Evolutionary conservation across 2,888 invertebrate genomes (phyloP).

Genomic region (Drosophila lutescens): DNA sequence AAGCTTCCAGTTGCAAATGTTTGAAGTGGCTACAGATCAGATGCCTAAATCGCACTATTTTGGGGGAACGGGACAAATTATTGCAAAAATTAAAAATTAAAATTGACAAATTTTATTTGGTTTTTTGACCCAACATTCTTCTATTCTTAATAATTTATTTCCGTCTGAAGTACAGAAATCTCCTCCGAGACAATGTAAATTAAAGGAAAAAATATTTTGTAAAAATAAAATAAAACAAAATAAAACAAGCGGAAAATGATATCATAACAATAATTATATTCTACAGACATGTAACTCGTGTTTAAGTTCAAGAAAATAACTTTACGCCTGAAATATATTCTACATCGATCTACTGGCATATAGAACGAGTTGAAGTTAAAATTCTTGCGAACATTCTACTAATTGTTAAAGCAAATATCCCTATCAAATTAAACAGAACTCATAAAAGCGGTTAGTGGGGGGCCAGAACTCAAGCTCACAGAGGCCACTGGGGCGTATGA

Average conservation of each 20-base stretch:
- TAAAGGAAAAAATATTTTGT: too few relatives aligned
- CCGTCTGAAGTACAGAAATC: too few relatives aligned
- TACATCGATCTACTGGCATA: neutral
- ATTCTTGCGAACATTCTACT: slow-evolving; percentile 44
- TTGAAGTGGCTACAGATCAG: slow-evolving; percentile 9
- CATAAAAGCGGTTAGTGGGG: slow-evolving; percentile 29
- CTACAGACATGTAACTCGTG: neutral
- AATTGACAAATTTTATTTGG: too few relatives aligned
- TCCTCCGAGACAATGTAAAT: too few relatives aligned
- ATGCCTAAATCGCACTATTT: neutral
- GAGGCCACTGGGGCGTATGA: slow-evolving; percentile 67
- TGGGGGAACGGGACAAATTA: neutral
- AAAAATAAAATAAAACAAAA: too few relatives aligned
- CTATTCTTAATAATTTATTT: too few relatives aligned
- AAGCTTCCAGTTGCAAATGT: slow-evolving; percentile 35
- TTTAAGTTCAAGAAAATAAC: neutral
- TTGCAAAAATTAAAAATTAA: neutral
- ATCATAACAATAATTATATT: too few relatives aligned
- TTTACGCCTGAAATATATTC: neutral
- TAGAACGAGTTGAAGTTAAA: neutral
- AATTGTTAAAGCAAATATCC: slow-evolving; percentile 57
- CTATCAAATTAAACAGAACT: slow-evolving; percentile 47
- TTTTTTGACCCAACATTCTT: too few relatives aligned
- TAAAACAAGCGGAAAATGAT: too few relatives aligned
- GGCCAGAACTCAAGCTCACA: slow-evolving; percentile 16